Percentiles rank a stretch among this genome's conserved stretches.
Conservation (phyloP, 2,113 vertebrate species). For the Typhlomys cinereus region DNA sequence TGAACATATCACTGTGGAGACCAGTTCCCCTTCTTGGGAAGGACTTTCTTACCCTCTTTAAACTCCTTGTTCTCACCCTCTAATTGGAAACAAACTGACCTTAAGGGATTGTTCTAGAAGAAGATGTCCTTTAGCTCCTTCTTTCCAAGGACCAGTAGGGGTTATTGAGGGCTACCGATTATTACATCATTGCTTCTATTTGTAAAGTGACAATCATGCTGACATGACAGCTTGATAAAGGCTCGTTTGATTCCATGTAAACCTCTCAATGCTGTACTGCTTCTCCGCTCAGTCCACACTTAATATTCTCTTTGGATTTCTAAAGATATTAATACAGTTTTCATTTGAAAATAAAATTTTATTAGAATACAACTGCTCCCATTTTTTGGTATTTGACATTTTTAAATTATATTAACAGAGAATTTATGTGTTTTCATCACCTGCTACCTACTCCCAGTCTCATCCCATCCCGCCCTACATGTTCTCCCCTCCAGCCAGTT, state of each 20-base stretch:
- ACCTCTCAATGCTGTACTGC: slow-evolving; percentile 18
- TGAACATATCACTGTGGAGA: too few species aligned
- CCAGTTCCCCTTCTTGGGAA: too few species aligned
- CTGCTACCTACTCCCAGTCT: too few species aligned
- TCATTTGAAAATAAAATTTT: too few species aligned
- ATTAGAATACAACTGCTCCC: too few species aligned
- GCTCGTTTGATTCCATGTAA: slow-evolving; percentile 1
- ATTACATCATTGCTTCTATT: slow-evolving; percentile 35
- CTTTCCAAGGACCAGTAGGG: background rate
- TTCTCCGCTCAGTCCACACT: slow-evolving; percentile 11
- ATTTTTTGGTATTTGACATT: too few species aligned
- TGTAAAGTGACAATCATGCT: slow-evolving; percentile 59
- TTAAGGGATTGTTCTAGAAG: slow-evolving; percentile 34
- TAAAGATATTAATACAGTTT: slow-evolving; percentile 42
- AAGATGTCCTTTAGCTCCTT: background rate
- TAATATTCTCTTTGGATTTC: slow-evolving; percentile 27
- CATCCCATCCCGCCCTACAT: too few species aligned
- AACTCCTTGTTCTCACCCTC: background rate
- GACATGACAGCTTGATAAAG: slow-evolving; percentile 51
- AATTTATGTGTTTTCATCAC: too few species aligned
- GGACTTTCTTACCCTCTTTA: background rate
- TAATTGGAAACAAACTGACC: background rate
- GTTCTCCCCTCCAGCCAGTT: too few species aligned
- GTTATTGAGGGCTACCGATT: slow-evolving; percentile 32
- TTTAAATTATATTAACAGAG: too few species aligned